phyloP scores from a whole-genome alignment of 1,140 invertebrate species.

The Caenorhabditis latens region DNA sequence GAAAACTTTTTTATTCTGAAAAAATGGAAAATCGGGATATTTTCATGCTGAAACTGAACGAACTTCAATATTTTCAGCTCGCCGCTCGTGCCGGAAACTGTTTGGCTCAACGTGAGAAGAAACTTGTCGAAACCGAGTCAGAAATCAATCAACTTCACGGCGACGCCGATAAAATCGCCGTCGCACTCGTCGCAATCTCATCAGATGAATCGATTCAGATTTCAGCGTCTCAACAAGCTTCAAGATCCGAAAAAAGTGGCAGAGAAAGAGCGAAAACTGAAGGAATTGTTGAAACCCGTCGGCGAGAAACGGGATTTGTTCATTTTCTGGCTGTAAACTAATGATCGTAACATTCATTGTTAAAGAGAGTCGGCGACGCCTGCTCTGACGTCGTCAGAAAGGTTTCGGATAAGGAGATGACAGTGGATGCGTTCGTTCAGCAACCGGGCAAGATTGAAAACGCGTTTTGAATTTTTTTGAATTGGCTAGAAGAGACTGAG shows the following conservation, averaged over 20 bases:
- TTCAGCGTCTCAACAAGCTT: not conserved
- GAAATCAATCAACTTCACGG: conserved; percentile 12
- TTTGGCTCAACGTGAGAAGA: conserved; percentile 45
- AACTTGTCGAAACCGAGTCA: conserved; percentile 51
- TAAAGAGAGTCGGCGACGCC: conserved; percentile 58
- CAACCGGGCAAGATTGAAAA: conserved; percentile 95
- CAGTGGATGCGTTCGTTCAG: conserved; percentile 89
- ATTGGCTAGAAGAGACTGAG: conserved; percentile 94
- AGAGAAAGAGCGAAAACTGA: no score
- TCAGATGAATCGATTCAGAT: not conserved
- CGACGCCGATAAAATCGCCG: conserved; percentile 47
- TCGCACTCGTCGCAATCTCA: not conserved
- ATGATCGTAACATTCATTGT: conserved; percentile 84
- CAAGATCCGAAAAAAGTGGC: no score
- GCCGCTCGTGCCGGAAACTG: conserved; percentile 38
- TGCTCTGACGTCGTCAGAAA: conserved; percentile 57
- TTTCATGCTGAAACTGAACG: no score
- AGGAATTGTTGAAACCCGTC: no score
- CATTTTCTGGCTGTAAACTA: conserved; percentile 84
- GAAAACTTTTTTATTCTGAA: no score
- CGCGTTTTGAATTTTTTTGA: conserved; percentile 89
- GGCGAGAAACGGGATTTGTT: no score
- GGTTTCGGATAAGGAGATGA: conserved; percentile 88
- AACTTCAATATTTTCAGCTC: conserved; percentile 22
- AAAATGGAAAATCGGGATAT: no score